Base-by-base conservation (phyloP, 2,797 vertebrate species). In the Loriculus beryllinus region DNA sequence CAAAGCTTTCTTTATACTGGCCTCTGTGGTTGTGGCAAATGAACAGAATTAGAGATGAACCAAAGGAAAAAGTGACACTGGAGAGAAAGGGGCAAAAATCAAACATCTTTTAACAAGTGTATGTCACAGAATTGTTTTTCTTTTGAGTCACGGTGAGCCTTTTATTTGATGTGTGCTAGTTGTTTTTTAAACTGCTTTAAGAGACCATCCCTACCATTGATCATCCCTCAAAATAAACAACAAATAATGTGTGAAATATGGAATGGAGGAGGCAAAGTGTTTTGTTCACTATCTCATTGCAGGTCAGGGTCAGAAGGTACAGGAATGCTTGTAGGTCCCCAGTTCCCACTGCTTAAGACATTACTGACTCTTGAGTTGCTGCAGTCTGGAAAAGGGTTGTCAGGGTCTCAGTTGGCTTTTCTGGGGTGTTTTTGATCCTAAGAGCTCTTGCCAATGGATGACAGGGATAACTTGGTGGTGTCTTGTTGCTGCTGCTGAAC, bases 181-280 rank as follows among this genome's bases (percentile, higher is more conserved):
- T 51, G 33, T 28, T 65, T 62, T 70, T 93, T 35, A 79, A 67
- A 42, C 40, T 62, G 15, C 22, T 67, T 12, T 48, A 42, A 60
- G 26, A 77, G 40, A 63, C 70, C 28, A 47, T 47, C 35, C 4
- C 10, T 68, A 9, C n/a, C 64, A 17, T 31, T 87, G 47, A 52
- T 42, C 21, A 23, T 28, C 17, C 16, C 43, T 10, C 4, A 1
- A 69, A 72, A 86, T 37, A 86, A 88, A 48, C 28, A 88, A 17
- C 39, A 75, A 82, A 47, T 31, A 49, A 47, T 0, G 1, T 42
- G 25, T 39, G 40, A 84, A 74, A 47, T 0, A 0, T 39, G 37
- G 12, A 54, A 19, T 54, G 12, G n/a, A 65, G 54, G 12, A 40
- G 18, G 12, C 7, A 22, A 28, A 65, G 22, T 20, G 29, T 63